Evolutionary conservation across 2,888 invertebrate genomes (phyloP), one percentile per base, ranked within the genome.

Genomic region (Miltochrista miniata): DNA sequence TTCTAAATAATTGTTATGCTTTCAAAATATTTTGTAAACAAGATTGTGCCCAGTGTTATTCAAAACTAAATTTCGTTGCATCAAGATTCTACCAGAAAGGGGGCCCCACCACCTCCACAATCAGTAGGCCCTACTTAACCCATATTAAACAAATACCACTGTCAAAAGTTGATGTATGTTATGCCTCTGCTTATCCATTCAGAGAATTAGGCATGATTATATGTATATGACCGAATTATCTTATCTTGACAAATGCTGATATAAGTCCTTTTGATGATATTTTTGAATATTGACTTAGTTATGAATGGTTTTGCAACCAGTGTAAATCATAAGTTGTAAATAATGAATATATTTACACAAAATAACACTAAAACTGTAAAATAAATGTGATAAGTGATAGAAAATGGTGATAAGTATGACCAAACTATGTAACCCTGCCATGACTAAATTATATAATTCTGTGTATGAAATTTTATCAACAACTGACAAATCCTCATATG

Each of bases 161-260:
- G 5, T 2, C 18, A 24, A 24, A 24, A 5, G 2, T 2, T 24
- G 18, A 24, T n/a, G n/a, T n/a, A n/a, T n/a, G n/a, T n/a, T n/a
- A 5, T 24, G 18, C 5, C 18, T 24, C 18, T 24, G 18, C 18
- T 24, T 24, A 24, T 24, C 18, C 18, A 24, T 24, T 24, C 5
- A 5, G 18, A 24, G 18, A 24, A 24, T 4, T 24, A 24, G 2
- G 18, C 18, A 5, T 24, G 18, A 24, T 24, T 24, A 24, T 24
- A 24, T 24, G 18, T 24, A 24, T 24, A 24, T 24, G 18, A 24
- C 3, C 5, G 18, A 12, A 13, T 37, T 13, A 42, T 48, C 37
- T 42, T 18, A 48, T 48, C 48, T 42, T 39, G 48, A 14, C 12
- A 45, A 11, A 24, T 35, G n/a, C 14, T 29, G 37, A 45, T 45